Percentiles rank a stretch among this genome's conserved stretches.
Conservation (phyloP, 2,797 vertebrate genomes). For the Rallus crepitans region DNA sequence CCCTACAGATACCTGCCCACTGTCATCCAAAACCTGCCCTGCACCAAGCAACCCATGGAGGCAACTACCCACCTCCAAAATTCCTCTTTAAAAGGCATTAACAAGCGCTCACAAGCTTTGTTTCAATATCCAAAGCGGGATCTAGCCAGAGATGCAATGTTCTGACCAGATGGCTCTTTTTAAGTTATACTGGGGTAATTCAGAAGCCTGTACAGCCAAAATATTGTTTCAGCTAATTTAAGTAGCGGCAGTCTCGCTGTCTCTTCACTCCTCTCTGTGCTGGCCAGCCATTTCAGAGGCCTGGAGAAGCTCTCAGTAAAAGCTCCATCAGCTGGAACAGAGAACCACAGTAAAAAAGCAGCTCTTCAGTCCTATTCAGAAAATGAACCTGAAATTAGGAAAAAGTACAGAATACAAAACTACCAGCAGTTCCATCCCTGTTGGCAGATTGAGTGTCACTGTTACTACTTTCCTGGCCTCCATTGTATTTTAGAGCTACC, state of each 20-base stretch:
- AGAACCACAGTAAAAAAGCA: neutral
- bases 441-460: neutral
- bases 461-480: neutral
- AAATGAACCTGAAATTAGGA: neutral
- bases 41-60: neutral
- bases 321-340: conserved; percentile 43
- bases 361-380: neutral
- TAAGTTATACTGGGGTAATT: conserved; percentile 75
- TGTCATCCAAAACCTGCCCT: neutral
- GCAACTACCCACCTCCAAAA: conserved; percentile 29
- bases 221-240: conserved; percentile 78
- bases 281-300: conserved; percentile 40
- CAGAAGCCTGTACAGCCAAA: conserved; percentile 72
- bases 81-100: conserved; percentile 51
- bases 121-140: conserved; percentile 47
- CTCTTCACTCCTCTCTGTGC: conserved; percentile 51
- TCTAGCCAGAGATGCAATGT: conserved; percentile 68
- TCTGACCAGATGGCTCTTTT: conserved; percentile 78
- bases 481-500: neutral
- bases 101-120: neutral
- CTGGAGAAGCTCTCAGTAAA: conserved; percentile 7
- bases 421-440: neutral
- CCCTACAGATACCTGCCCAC: neutral
- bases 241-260: conserved; percentile 71
- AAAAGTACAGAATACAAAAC: neutral